phyloP scores from a whole-genome alignment of 2,113 vertebrate species.

The Halcyon malimbica region DNA sequence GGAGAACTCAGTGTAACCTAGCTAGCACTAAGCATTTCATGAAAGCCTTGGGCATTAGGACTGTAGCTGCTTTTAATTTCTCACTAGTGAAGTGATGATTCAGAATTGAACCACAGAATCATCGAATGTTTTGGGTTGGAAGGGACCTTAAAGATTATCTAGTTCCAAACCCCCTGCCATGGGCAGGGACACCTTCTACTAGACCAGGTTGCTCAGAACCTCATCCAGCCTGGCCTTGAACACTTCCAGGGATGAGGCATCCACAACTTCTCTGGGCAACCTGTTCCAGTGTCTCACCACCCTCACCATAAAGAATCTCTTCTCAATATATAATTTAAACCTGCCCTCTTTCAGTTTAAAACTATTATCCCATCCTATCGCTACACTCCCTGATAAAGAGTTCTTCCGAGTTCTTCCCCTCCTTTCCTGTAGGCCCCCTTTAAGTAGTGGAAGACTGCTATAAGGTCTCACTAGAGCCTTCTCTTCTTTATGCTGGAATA shows the following conservation, averaged over 20 bases:
- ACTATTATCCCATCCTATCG: background rate
- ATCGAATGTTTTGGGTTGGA: background rate
- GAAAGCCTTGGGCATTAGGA: background rate
- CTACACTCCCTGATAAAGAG: background rate
- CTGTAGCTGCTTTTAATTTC: background rate
- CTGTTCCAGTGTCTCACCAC: background rate
- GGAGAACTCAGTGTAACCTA: background rate
- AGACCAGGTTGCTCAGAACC: background rate
- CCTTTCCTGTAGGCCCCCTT: background rate
- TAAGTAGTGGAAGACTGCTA: background rate
- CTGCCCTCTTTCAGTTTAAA: background rate
- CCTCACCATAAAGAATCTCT: background rate
- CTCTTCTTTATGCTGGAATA: background rate
- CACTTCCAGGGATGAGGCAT: background rate
- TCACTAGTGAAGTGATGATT: background rate
- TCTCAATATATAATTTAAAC: background rate
- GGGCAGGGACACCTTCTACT: background rate
- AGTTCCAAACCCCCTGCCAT: background rate
- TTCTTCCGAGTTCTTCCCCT: background rate
- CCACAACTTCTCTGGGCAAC: background rate
- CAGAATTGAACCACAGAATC: background rate
- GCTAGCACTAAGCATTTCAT: background rate
- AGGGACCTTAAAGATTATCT: background rate
- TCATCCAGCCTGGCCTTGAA: background rate
- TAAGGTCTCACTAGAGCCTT: background rate